Base-by-base conservation (phyloP, 2,113 vertebrate species). In the Oreocharis arfaki region DNA sequence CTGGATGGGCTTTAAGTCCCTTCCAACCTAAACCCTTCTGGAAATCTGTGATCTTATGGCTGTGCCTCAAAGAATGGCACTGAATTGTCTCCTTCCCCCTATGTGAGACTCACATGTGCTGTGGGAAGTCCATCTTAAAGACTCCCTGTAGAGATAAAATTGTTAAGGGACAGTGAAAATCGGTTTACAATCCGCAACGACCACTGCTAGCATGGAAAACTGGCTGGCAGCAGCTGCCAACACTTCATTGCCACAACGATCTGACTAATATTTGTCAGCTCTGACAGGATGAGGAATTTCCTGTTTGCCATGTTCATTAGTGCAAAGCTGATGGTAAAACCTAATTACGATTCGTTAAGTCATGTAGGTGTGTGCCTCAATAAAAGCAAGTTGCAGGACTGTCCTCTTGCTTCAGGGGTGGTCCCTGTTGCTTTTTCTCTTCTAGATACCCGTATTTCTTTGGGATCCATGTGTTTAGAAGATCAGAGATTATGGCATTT, bases 321-420 rank as follows among this genome's bases (percentile, higher is more conserved):
- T 24, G 50, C 35, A 42, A 69, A 65, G 60, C 7, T 69, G 82
- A n/a, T 16, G 50, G 12, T 20, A 41, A 55, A 85, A 47, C 12
- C n/a, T 47, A 32, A 79, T 75, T 28, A 46, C 0, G 0, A 28
- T 42, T 78, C 0, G 0, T 71, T 75, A 49, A 44, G 47, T 47
- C 39, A 20, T 7, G 9, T 27, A 55, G 16, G 23, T 15, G 12
- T 57, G 22, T 46, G 32, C 26, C 23, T 71, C 39, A 61, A 44
- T 11, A 44, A 56, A 71, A 89, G 9, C 24, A 79, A 49, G 35
- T 7, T 47, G 28, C 22, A 59, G 13, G 55, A 47, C 13, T 47
- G 20, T 30, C 19, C 16, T 76, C 17, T 39, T 46, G 23, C 33
- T n/a, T 23, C 39, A 8, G n/a, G 37, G 22, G 12, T 11, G 21